Evolutionary conservation across 2,888 invertebrate species (phyloP), one percentile per base, ranked within the genome.

Genomic region (Pelosia muscerda): DNA sequence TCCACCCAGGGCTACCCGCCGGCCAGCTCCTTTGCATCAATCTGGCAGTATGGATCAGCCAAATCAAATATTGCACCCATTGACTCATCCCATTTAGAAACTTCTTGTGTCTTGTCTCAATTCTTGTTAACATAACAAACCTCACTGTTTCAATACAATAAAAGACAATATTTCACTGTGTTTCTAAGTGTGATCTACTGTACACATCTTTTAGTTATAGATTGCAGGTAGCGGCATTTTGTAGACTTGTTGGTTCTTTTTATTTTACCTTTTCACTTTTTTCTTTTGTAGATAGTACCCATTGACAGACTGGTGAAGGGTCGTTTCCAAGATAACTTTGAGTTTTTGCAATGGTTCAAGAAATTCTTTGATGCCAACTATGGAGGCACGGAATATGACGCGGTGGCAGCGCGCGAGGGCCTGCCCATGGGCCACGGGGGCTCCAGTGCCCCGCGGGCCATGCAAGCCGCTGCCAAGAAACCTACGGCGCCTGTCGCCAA

Each of bases 271-370:
- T 61, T 88, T 83, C 86, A 85, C 85, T 88, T 89, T 88, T 92
- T 93, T 94, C 89, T 92, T 94, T 95, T 95, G 89, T 96, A 98
- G 98, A 97, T 98, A 93, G 97, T 98, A 90, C 97, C 98, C 84
- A 98, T 98, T 91, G 98, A 98, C 96, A 97, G 96, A 95, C 96
- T 99, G 96, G 98, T 99, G 93, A 99, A 99, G 96, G 99, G 98
- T 93, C 97, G 98, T 86, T 99, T 99, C 96, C 99, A 99, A 96
- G 99, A 99, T 96, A 99, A 99, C 96, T 99, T 99, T 96, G 99
- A 99, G 95, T 99, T 99, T 96, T 97, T 99, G 86, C 99, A 99
- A 96, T 99, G 99, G 99, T 99, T 99, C 96, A 99, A 99, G 96
- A 99, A 99, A 95, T 99, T 99, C 96, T 99, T 99, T 95, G 99